Base-by-base conservation (phyloP, 2,888 invertebrate species). In the Ctena decussata region DNA sequence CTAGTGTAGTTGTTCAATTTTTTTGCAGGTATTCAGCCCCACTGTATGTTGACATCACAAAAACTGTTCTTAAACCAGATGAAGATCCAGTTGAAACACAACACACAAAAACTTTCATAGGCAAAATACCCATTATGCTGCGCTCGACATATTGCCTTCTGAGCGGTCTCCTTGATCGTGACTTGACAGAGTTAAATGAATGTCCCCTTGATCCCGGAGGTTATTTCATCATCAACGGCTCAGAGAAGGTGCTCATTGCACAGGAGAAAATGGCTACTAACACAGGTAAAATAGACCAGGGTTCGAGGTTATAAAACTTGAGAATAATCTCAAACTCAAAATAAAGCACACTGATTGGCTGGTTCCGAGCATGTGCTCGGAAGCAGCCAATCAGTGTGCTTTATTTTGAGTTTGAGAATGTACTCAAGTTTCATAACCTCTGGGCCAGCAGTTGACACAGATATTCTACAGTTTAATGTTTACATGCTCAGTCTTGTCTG, bases 241-340 rank as follows among this genome's bases (percentile, higher is more conserved):
- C 99, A 11, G 99, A 99, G 96, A 99, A 99, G 96, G 97, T 99
- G 2, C 96, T 99, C 44, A 99, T 99, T 95, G 99, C 99, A 0
- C 99, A 99, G 96, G 99, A 99, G 96, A 99, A 99, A 96, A 99
- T 99, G 99, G 99, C 99, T 8, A 99, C 99, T 11, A 99, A 99
- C 95, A 99, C 99, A 70, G 95, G 96, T 95, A 89, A 65, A 11
- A 41, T 6, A n/a, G n/a, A n/a, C n/a, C n/a, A n/a, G n/a, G n/a
- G n/a, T n/a, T n/a, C n/a, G n/a, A n/a, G n/a, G n/a, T n/a, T n/a
- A n/a, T n/a, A n/a, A n/a, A n/a, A n/a, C n/a, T n/a, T n/a, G n/a
- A n/a, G n/a, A n/a, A n/a, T n/a, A n/a, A n/a, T n/a, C n/a, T n/a
- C n/a, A n/a, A n/a, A n/a, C n/a, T n/a, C n/a, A n/a, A n/a, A n/a